Base-by-base conservation (phyloP, 1,140 invertebrate species). In the Mylabris phalerata region DNA sequence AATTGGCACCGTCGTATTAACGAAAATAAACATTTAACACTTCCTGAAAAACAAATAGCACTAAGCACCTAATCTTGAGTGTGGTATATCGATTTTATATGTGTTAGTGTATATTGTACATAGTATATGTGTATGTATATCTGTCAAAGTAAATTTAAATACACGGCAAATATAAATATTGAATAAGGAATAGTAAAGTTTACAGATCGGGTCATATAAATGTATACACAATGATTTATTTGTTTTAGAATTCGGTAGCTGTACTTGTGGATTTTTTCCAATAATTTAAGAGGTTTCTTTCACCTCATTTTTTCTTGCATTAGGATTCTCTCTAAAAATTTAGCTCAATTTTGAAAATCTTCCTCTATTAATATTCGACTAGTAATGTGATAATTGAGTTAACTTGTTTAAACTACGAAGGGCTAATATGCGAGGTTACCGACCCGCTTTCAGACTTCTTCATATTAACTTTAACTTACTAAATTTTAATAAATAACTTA, bases 161-260 rank as follows among this genome's bases (percentile, higher is more conserved):
- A 55, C 51, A 55, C 51, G 43, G 51, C 51, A 55, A 55, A 55
- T 55, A 55, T 55, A 55, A 55, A 55, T 55, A 55, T 55, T 55
- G 51, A 55, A 55, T 46, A 19, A 55, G 44, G 42, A 32, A 47
- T 13, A 43, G 51, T 46, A 55, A 55, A 55, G 51, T 55, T 55
- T 55, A 55, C 51, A 55, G 43, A 55, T 55, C 51, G 44, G 51
- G 51, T 46, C 51, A 55, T 55, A 55, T 55, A 46, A 32, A 32
- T 32, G 1, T 55, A 55, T 45, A 55, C 51, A 55, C 44, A 13
- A 45, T 4, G 6, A 46, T 38, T 27, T 55, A 55, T 55, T 55
- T 55, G 46, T 55, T 55, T 47, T 55, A 45, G 19, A 55, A 55
- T 26, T 55, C 51, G 32, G 51, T 55, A 55, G 51, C 51, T 46